Conservation (phyloP, 2,113 vertebrate species). For the Tenrec ecaudatus region DNA sequence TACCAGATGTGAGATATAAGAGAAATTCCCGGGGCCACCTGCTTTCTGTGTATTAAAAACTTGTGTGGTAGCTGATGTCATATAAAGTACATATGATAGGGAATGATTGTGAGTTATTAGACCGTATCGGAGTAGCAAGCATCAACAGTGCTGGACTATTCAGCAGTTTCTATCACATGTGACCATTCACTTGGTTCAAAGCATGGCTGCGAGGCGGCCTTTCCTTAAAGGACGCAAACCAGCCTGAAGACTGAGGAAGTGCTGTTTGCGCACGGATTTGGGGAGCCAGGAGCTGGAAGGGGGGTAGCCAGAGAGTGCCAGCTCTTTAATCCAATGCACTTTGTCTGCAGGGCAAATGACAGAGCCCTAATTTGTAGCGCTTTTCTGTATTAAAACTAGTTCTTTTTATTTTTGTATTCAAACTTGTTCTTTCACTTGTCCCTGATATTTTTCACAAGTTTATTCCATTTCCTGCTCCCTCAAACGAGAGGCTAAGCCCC, state of each 20-base stretch:
- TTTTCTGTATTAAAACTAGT: not conserved
- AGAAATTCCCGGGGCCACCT: slow-evolving; percentile 81
- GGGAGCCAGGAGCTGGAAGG: not conserved
- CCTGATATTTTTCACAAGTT: not conserved
- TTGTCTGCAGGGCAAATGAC: not conserved
- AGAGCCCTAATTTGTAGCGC: not conserved
- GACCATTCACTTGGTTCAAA: slow-evolving; percentile 46
- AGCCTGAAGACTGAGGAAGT: not conserved
- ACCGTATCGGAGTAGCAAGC: slow-evolving; percentile 73
- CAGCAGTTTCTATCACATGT: slow-evolving; percentile 65
- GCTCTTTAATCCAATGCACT: not conserved
- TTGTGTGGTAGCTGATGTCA: slow-evolving; percentile 81
- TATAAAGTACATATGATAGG: slow-evolving; percentile 41
- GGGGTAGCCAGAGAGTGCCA: accelerated
- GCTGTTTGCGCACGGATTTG: accelerated
- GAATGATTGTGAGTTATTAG: slow-evolving; percentile 78
- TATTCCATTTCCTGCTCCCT: not conserved
- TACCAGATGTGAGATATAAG: slow-evolving; percentile 81
- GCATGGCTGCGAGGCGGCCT: not conserved
- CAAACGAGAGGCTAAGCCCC: not conserved
- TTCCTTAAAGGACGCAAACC: not conserved
- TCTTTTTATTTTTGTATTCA: not conserved
- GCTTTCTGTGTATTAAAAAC: slow-evolving; percentile 76
- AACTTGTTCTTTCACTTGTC: not conserved
- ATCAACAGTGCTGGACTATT: slow-evolving; percentile 74